These are phyloP conservation scores for Atta cephalotes DNA, from an alignment of 1,140 invertebrate species.

Conservation along the genomic window DNA sequence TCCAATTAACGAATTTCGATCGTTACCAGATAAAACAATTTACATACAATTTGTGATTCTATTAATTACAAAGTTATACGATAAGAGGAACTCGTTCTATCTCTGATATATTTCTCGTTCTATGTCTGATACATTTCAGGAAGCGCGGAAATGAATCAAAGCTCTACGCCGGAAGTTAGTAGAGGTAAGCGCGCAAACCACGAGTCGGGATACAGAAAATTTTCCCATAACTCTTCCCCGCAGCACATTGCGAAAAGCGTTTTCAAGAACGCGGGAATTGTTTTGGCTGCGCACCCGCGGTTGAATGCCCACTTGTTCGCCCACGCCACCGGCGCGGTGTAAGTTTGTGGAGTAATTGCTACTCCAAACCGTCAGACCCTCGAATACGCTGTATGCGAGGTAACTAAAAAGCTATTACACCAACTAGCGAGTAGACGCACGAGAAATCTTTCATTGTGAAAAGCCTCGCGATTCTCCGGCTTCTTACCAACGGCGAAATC, in stretches of 20 bases:
- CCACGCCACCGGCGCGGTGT: slow-evolving; percentile 56
- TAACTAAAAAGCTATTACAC: slow-evolving; percentile 69
- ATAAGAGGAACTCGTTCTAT: not conserved
- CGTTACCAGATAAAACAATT: not conserved
- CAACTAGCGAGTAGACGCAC: slow-evolving; percentile 59
- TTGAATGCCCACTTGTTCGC: slow-evolving; percentile 73
- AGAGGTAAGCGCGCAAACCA: slow-evolving; percentile 43
- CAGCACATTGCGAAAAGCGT: slow-evolving; percentile 43
- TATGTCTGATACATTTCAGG: not conserved
- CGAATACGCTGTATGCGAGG: slow-evolving; percentile 58
- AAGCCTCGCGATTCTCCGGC: slow-evolving; percentile 41
- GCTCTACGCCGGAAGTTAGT: slow-evolving; percentile 32
- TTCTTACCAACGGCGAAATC: slow-evolving; percentile 48
- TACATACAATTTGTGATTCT: not conserved
- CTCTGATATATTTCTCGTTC: slow-evolving; percentile 6
- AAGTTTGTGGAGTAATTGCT: slow-evolving; percentile 72
- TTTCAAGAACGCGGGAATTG: slow-evolving; percentile 67
- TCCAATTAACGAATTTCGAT: not conserved
- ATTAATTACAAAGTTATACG: slow-evolving; percentile 3
- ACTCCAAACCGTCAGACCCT: slow-evolving; percentile 61
- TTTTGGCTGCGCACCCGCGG: slow-evolving; percentile 63
- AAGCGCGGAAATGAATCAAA: slow-evolving; percentile 52
- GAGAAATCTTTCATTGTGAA: slow-evolving; percentile 67
- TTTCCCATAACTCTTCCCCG: slow-evolving; percentile 55
- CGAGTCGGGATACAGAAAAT: slow-evolving; percentile 52